Evolutionary conservation across 1,140 invertebrate genomes (phyloP), one percentile per base, ranked within the genome.

Genomic region (Bombus waltoni): DNA sequence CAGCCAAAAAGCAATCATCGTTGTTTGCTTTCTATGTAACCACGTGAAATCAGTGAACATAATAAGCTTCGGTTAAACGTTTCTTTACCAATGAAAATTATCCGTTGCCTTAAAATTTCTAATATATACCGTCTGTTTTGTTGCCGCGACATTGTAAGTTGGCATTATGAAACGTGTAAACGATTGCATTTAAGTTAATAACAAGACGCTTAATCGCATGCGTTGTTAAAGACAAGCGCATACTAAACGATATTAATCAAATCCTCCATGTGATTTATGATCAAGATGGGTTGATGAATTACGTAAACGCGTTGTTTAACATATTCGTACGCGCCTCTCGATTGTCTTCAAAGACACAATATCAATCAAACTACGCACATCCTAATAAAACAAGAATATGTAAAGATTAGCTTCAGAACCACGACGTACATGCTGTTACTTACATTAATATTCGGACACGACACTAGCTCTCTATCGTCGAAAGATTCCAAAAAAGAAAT

Each of bases 251-350:
- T 57, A 13, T 77, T 47, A 75, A 84, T 84, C 44, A 11, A 71
- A 79, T 70, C 25, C 8, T 79, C 53, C 68, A 2, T 44, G 57
- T 84, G 57, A 71, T 71, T 71, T 53, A 40, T 25, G 40, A 71
- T 71, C 66, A 71, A 84, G 65, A 78, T 44, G 35, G 28, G 18
- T 84, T 10, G 62, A 77, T 66, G 35, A 83, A 71, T 84, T 84
- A 59, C 40, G 32, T 79, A 84, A 84, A 57, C 1, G 1, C 15
- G 9, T 28, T 71, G 32, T 35, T 84, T 62, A 59, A 62, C 40
- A 57, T 59, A 57, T 71, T 44, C 44, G 47, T 53, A n/a, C 15
- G 11, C 8, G 18, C 25, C 28, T 65, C 10, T 42, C 59, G 25
- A 65, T 6, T 53, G 18, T 71, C 38, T 6, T 57, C 6, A 1